Evolutionary conservation across 2,797 vertebrate genomes (phyloP).

Genomic region (Hippocampus kuda): DNA sequence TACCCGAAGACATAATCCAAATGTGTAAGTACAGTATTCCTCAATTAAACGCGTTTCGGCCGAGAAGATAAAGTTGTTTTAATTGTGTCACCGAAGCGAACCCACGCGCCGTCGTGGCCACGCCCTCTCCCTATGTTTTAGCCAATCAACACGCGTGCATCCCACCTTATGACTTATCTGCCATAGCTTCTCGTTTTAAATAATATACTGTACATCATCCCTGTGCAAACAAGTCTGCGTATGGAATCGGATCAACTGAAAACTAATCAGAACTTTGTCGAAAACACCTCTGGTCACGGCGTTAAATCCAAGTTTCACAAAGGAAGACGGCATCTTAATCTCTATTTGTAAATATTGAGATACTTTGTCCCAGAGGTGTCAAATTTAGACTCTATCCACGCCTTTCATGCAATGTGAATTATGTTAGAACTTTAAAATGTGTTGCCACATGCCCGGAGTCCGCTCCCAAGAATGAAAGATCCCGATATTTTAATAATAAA

Average conservation of each 20-base stretch:
- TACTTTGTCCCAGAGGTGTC: too few relatives aligned
- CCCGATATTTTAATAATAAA: background rate
- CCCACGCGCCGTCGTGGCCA: constrained; percentile 84
- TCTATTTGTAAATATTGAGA: background rate
- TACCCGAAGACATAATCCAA: constrained; percentile 30
- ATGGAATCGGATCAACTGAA: background rate
- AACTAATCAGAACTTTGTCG: background rate
- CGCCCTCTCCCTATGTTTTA: constrained; percentile 56
- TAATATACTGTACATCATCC: constrained; percentile 13
- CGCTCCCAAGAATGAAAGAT: background rate
- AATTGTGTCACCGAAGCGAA: constrained; percentile 96
- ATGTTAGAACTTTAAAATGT: background rate
- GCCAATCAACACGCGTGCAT: constrained; percentile 49
- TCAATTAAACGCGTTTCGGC: constrained; percentile 76
- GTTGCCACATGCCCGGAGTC: background rate
- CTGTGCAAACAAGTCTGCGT: background rate
- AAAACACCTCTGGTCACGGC: background rate
- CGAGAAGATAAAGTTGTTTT: constrained; percentile 95
- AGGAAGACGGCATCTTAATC: background rate
- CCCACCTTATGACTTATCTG: constrained; percentile 71
- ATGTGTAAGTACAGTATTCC: constrained; percentile 38
- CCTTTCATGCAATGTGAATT: background rate
- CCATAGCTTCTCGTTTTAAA: constrained; percentile 50
- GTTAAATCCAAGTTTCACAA: background rate
- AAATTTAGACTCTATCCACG: background rate